Evolutionary conservation across 2,888 invertebrate genomes (phyloP).

Genomic region (Cotesia congregata): DNA sequence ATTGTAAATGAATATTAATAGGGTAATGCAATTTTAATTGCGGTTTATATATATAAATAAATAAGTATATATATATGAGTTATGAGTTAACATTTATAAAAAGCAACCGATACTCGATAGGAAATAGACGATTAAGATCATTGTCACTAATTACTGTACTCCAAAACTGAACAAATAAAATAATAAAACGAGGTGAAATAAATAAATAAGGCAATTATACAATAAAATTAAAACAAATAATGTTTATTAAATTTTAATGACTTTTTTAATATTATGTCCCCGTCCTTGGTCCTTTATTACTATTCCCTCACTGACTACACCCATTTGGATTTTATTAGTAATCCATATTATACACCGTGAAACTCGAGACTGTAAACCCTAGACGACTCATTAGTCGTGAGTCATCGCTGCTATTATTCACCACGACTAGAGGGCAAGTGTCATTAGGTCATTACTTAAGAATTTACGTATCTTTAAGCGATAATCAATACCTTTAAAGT

Average conservation of each 20-base stretch:
- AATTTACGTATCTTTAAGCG: neutral
- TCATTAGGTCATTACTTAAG: neutral
- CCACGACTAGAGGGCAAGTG: neutral
- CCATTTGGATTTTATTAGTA: neutral
- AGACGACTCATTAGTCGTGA: conserved; percentile 18
- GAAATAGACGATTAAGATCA: conserved; percentile 58
- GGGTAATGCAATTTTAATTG: conserved; percentile 45
- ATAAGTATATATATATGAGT: conserved; percentile 32
- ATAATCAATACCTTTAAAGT: neutral
- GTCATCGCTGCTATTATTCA: conserved; percentile 13
- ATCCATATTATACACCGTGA: neutral
- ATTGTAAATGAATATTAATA: conserved; percentile 38
- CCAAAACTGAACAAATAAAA: conserved; percentile 55
- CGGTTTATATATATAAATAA: neutral
- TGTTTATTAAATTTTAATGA: neutral
- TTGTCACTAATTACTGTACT: conserved; percentile 62
- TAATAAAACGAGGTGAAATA: conserved; percentile 52
- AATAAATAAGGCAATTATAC: conserved; percentile 59
- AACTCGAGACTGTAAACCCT: neutral
- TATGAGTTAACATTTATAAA: conserved; percentile 52
- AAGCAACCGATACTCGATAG: conserved; percentile 53
- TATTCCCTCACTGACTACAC: neutral
- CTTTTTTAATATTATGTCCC: too few relatives aligned
- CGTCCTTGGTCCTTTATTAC: neutral
- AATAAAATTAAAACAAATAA: conserved; percentile 38